Conservation (phyloP, 2,797 vertebrate genomes). For the Dipus sagitta region DNA sequence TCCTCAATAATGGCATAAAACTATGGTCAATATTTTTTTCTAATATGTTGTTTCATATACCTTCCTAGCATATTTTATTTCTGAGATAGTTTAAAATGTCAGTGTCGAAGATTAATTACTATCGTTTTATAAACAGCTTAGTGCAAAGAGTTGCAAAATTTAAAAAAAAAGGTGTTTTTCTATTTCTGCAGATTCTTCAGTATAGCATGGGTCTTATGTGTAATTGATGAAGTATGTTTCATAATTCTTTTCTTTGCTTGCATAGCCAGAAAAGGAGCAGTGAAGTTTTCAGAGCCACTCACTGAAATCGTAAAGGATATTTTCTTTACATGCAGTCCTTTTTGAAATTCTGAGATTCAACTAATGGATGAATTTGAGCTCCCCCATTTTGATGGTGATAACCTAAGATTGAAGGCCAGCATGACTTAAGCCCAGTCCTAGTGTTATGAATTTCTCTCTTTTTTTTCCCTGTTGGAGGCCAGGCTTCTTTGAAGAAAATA, state of each 20-base stretch:
- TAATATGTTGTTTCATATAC: background rate
- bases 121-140: conserved; percentile 13
- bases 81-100: conserved; percentile 27
- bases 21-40: background rate
- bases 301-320: conserved; percentile 5
- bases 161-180: background rate
- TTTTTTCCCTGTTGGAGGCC: background rate
- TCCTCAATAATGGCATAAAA: background rate
- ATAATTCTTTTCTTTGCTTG: conserved; percentile 16
- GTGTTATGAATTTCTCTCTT: background rate
- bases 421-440: background rate
- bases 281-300: background rate
- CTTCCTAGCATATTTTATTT: background rate
- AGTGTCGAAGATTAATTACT: conserved; percentile 23
- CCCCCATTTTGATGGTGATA: background rate
- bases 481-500: conserved; percentile 22
- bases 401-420: background rate
- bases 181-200: background rate
- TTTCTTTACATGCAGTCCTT: conserved; percentile 36
- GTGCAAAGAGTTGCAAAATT: conserved; percentile 40
- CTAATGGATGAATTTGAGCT: background rate
- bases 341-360: conserved; percentile 52
- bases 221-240: background rate
- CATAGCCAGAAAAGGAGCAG: background rate
- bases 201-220: background rate